These are phyloP conservation scores for Druon quercuslanigerum DNA, from an alignment of 1,140 invertebrate species.

Conservation along the genomic window DNA sequence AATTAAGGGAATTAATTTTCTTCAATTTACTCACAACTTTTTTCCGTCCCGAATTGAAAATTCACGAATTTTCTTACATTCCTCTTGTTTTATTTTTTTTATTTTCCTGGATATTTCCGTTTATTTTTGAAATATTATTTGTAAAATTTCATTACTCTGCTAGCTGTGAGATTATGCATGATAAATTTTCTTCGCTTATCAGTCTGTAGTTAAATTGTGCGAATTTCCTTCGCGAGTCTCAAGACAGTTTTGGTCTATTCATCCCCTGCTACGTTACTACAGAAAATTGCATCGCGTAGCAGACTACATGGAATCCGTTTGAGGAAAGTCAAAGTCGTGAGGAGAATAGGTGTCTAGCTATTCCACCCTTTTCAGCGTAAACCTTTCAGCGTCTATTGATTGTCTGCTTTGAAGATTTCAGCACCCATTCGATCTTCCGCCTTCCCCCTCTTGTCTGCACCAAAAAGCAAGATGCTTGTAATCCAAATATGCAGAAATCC, in stretches of 20 bases:
- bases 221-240: conserved; percentile 12
- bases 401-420: conserved; percentile 13
- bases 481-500: conserved; percentile 4
- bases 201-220: neutral
- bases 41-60: neutral
- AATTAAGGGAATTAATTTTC: neutral
- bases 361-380: neutral
- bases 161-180: conserved; percentile 1
- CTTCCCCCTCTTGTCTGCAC: neutral
- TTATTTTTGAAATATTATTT: neutral
- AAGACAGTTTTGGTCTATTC: conserved; percentile 22
- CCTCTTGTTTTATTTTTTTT: neutral
- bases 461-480: conserved; percentile 23
- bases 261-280: neutral
- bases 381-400: conserved; percentile 22
- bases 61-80: neutral
- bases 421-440: conserved; percentile 19
- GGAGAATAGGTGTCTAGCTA: conserved; percentile 16
- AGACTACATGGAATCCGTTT: conserved; percentile 23
- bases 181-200: neutral
- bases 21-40: neutral
- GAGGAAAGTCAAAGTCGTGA: conserved; percentile 21
- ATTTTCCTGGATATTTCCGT: neutral
- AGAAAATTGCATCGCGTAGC: conserved; percentile 18
- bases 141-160: neutral